These are phyloP conservation scores for Drosophila borborema DNA, from an alignment of 2,888 invertebrate genomes.

Conservation along the genomic window DNA sequence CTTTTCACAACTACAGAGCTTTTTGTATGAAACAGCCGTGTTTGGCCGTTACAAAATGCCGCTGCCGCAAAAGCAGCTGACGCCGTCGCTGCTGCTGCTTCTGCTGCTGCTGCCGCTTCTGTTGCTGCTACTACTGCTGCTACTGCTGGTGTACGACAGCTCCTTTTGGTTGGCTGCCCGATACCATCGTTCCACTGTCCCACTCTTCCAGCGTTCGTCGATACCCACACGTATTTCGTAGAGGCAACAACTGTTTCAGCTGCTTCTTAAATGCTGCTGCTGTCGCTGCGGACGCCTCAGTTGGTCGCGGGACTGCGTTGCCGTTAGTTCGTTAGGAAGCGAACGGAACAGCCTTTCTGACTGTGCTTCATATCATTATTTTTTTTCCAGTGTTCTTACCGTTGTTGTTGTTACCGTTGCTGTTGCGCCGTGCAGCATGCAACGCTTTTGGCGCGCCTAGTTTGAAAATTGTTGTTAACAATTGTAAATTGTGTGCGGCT, in stretches of 20 bases:
- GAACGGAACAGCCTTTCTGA: slow-evolving; percentile 20
- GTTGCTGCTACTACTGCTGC: slow-evolving; percentile 1
- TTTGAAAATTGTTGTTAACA: slow-evolving; percentile 37
- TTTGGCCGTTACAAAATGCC: slow-evolving; percentile 40
- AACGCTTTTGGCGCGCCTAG: slow-evolving; percentile 47
- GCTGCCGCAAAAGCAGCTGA: slow-evolving; percentile 27
- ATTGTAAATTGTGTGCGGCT: slow-evolving; percentile 8
- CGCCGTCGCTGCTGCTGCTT: slow-evolving; percentile 6
- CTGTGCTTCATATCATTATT: slow-evolving; percentile 16
- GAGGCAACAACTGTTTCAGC: slow-evolving; percentile 49
- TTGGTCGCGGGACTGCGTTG: slow-evolving; percentile 76
- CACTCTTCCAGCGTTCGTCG: background rate
- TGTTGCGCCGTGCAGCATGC: slow-evolving; percentile 52
- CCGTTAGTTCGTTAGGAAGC: slow-evolving; percentile 63
- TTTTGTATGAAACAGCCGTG: slow-evolving; percentile 29
- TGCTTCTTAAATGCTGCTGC: slow-evolving; percentile 70
- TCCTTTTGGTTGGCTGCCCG: slow-evolving; percentile 17
- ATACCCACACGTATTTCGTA: slow-evolving; percentile 15
- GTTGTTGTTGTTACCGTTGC: slow-evolving; percentile 9
- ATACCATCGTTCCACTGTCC: slow-evolving; percentile 6
- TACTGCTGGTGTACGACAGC: slow-evolving; percentile 4
- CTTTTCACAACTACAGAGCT: slow-evolving; percentile 24
- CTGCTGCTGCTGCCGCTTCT: background rate
- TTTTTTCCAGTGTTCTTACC: slow-evolving; percentile 55
- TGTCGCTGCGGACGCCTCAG: slow-evolving; percentile 60